These are phyloP conservation scores for Leucophenga varia DNA, from an alignment of 1,140 invertebrate genomes.

Conservation along the genomic window DNA sequence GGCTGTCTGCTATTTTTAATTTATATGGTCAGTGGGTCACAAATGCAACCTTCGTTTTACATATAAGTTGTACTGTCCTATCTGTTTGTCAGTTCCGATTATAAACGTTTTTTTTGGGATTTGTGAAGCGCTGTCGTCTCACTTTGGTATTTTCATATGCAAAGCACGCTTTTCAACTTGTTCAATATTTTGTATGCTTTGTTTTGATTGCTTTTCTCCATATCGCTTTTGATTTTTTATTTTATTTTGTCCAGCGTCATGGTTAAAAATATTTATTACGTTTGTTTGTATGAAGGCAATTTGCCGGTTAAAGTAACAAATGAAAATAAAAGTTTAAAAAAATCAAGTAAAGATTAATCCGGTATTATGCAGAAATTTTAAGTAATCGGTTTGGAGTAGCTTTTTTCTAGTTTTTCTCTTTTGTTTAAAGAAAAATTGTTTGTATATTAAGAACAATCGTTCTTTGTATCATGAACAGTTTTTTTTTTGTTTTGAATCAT, in stretches of 20 bases:
- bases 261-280: conserved; percentile 36
- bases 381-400: too few species aligned
- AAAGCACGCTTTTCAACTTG: conserved; percentile 11
- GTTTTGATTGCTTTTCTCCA: conserved; percentile 7
- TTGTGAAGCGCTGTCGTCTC: neutral
- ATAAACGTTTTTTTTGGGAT: too few species aligned
- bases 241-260: too few species aligned
- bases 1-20: too few species aligned
- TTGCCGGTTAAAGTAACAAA: conserved; percentile 8
- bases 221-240: too few species aligned
- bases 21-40: conserved; percentile 24
- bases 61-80: neutral
- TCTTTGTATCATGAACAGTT: too few species aligned
- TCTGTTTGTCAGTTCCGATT: conserved; percentile 1
- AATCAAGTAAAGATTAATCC: neutral
- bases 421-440: too few species aligned
- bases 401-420: too few species aligned
- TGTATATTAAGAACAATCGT: too few species aligned
- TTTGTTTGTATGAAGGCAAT: conserved; percentile 1
- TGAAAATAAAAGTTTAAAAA: conserved; percentile 47
- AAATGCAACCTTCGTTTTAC: conserved; percentile 10
- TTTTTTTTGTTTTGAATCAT: too few species aligned
- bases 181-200: conserved; percentile 23
- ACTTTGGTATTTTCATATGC: conserved; percentile 18
- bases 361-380: too few species aligned